Conservation (phyloP, 2,888 invertebrate species). For the Protonemura montana region DNA sequence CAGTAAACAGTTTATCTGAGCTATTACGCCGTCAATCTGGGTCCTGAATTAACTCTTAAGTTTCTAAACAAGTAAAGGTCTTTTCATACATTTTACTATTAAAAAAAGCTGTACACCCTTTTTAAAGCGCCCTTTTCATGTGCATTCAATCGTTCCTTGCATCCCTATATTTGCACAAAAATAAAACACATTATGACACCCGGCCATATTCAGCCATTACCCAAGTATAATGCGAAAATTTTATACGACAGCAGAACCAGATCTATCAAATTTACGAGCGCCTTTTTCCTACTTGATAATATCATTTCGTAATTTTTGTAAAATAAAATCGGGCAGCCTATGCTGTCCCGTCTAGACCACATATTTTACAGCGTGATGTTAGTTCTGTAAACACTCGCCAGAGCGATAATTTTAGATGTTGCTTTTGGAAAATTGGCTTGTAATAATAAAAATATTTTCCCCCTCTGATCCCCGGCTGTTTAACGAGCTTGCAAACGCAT, state of each 20-base stretch:
- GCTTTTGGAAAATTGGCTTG: neutral
- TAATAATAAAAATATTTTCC: neutral
- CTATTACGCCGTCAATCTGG: too few relatives aligned
- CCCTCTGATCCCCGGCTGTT: neutral
- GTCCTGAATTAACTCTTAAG: too few relatives aligned
- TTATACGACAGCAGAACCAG: neutral
- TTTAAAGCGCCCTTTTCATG: constrained; percentile 2
- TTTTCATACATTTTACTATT: neutral
- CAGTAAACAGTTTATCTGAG: too few relatives aligned
- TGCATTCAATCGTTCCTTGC: neutral
- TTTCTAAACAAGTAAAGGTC: neutral
- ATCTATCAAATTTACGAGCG: constrained; percentile 15
- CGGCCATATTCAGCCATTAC: constrained; percentile 10
- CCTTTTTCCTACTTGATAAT: constrained; percentile 1
- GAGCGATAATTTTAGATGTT: neutral
- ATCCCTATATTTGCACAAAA: neutral
- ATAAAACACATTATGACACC: constrained; percentile 1
- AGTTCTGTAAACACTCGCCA: neutral
- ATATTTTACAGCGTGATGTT: constrained; percentile 8
- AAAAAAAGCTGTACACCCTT: neutral
- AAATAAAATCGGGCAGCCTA: neutral
- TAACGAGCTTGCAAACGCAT: neutral
- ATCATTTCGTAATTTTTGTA: constrained; percentile 5
- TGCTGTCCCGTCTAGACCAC: neutral
- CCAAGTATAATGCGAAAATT: neutral